Conservation (phyloP, 2,797 vertebrate genomes). For the Fringilla coelebs region DNA sequence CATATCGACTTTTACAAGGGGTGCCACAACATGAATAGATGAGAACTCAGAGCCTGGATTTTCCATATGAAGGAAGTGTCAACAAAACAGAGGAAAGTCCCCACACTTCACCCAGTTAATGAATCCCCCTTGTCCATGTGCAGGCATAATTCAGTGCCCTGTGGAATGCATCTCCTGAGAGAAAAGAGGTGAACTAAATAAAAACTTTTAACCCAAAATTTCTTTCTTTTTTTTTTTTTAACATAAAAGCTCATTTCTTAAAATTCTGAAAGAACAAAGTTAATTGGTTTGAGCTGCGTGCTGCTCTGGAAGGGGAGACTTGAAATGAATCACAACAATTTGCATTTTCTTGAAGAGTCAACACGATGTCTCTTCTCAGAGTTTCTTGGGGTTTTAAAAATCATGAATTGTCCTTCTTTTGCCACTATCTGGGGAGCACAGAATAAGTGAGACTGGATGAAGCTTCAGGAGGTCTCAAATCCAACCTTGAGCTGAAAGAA, state of each 20-base stretch:
- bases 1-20: slow-evolving; percentile 73
- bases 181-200: background rate
- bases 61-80: slow-evolving; percentile 69
- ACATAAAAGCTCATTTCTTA: background rate
- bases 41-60: slow-evolving; percentile 24
- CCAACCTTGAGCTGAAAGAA: background rate
- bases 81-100: slow-evolving; percentile 33
- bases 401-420: background rate
- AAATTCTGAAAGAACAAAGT: background rate
- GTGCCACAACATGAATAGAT: slow-evolving; percentile 61
- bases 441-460: background rate
- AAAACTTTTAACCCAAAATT: background rate
- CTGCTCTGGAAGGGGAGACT: background rate
- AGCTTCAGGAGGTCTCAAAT: background rate
- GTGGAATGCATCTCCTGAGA: background rate
- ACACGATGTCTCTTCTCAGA: background rate
- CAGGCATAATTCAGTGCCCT: background rate
- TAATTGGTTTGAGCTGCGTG: background rate
- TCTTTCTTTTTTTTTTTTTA: background rate
- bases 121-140: background rate
- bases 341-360: background rate
- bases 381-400: background rate
- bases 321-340: background rate
- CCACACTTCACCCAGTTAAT: background rate
- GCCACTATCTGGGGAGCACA: background rate